A percentile compares a stretch with the other conserved stretches of the same genome.
Conservation (phyloP, 2,797 vertebrate species). For the Anomalospiza imberbis region DNA sequence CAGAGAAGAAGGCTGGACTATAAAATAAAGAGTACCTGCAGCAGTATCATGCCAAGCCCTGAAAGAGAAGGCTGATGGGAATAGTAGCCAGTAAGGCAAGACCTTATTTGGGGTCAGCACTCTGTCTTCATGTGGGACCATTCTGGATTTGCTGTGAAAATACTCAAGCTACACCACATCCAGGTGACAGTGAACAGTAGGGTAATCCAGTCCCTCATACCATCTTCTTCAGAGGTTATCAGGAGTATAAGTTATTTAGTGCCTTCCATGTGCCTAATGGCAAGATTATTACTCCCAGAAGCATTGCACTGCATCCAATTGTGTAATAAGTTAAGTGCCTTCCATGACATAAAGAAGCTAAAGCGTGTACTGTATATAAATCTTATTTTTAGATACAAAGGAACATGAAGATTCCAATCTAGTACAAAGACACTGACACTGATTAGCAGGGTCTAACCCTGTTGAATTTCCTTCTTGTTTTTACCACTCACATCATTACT, state of each 20-base stretch:
- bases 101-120: neutral
- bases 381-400: neutral
- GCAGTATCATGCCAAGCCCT: neutral
- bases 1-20: neutral
- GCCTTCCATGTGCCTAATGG: neutral
- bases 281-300: neutral
- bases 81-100: neutral
- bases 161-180: neutral
- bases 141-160: neutral
- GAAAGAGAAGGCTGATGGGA: neutral
- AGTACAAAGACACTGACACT: neutral
- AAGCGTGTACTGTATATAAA: neutral
- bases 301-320: neutral
- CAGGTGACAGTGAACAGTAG: neutral
- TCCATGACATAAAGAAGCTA: neutral
- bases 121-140: neutral
- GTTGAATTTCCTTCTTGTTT: neutral
- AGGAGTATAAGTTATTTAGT: neutral
- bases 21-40: neutral
- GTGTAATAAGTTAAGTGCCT: neutral
- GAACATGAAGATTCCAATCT: neutral
- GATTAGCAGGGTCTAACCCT: neutral
- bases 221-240: neutral
- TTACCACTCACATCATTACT: neutral
- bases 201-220: neutral